Evolutionary conservation across 2,888 invertebrate genomes (phyloP).

Genomic region (Exephanes ischioxanthus): DNA sequence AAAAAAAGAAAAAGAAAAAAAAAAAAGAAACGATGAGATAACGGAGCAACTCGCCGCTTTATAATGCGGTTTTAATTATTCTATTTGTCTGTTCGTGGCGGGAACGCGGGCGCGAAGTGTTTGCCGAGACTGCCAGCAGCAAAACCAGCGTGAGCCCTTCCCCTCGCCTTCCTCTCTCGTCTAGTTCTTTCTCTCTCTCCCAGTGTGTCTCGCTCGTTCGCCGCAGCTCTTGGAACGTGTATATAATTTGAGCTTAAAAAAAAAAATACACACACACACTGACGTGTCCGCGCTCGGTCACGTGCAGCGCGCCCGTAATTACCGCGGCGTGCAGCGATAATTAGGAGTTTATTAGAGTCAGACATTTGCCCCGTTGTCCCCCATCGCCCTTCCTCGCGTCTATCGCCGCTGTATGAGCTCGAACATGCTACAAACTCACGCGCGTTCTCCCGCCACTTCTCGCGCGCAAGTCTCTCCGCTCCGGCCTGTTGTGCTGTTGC

Average conservation of each 20-base stretch:
- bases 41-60: slow-evolving; percentile 62
- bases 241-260: slow-evolving; percentile 72
- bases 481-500: slow-evolving; percentile 2
- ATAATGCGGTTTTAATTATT: slow-evolving; percentile 83
- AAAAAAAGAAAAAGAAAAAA: slow-evolving; percentile 31
- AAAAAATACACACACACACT: slow-evolving; percentile 61
- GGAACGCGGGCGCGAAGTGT: slow-evolving; percentile 57
- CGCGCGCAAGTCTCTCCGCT: slow-evolving; percentile 61
- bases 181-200: slow-evolving; percentile 1
- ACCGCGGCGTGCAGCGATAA: slow-evolving; percentile 74
- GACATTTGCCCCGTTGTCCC: slow-evolving; percentile 67
- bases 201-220: slow-evolving; percentile 36
- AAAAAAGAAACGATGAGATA: slow-evolving; percentile 50
- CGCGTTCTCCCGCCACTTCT: slow-evolving; percentile 63
- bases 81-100: slow-evolving; percentile 76
- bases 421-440: slow-evolving; percentile 28
- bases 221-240: slow-evolving; percentile 57
- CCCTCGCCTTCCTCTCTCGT: slow-evolving; percentile 18
- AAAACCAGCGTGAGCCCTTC: slow-evolving; percentile 28
- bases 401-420: slow-evolving; percentile 52
- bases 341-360: slow-evolving; percentile 78
- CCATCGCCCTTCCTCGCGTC: slow-evolving; percentile 34
- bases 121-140: slow-evolving; percentile 48
- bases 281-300: slow-evolving; percentile 69
- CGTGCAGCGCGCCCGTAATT: slow-evolving; percentile 75